Evolutionary conservation across 2,888 invertebrate genomes (phyloP).

Genomic region (Dicyrtoma fusca): DNA sequence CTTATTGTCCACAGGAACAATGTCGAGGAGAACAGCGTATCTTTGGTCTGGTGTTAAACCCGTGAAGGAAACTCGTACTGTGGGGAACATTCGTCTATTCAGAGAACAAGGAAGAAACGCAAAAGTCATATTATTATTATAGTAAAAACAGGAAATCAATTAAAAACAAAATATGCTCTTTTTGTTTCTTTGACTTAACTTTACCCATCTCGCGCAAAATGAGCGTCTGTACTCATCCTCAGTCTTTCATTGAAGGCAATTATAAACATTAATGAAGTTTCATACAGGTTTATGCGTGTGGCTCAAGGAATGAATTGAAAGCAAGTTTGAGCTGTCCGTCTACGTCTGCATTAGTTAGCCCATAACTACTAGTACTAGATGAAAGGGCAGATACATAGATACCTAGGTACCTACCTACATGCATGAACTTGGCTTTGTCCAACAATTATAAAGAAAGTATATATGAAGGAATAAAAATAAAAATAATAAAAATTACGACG

Average conservation of each 20-base stretch:
- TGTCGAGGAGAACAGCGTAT: conserved; percentile 77
- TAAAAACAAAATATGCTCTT: conserved; percentile 13
- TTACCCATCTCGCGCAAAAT: not conserved
- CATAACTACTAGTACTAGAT: no score
- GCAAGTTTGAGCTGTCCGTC: no score
- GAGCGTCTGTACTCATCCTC: no score
- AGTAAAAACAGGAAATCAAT: conserved; percentile 31
- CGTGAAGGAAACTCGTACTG: conserved; percentile 73
- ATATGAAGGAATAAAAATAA: no score
- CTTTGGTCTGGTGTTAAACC: conserved; percentile 69
- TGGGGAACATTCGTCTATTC: conserved; percentile 81
- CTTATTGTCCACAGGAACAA: conserved; percentile 79
- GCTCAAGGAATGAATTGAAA: no score
- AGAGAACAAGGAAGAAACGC: conserved; percentile 13
- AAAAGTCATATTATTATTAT: not conserved
- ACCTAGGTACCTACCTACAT: no score
- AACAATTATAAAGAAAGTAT: no score
- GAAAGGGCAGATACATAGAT: no score
- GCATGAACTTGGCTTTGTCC: no score
- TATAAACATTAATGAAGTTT: conserved; percentile 10
- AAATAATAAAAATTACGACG: no score
- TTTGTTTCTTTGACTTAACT: not conserved
- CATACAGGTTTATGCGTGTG: no score
- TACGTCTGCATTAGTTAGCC: no score
- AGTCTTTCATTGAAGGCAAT: conserved; percentile 5